These are phyloP conservation scores for Nephrocerus scutellatus DNA, from an alignment of 2,888 invertebrate genomes.

Conservation along the genomic window DNA sequence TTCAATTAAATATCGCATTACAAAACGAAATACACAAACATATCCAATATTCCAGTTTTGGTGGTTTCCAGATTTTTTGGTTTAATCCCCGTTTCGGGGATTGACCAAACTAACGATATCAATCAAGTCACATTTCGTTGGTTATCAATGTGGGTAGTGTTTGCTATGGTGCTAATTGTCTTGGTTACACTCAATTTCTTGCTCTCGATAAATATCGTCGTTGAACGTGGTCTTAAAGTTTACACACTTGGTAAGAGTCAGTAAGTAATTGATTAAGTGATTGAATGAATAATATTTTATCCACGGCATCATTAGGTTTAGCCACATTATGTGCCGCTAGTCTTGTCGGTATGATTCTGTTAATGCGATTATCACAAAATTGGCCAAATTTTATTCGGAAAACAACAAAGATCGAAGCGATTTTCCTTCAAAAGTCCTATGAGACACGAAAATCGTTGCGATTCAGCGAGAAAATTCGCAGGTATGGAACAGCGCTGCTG, in stretches of 20 bases:
- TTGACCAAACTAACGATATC: slow-evolving; percentile 42
- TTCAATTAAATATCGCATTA: slow-evolving; percentile 1
- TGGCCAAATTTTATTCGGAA: slow-evolving; percentile 38
- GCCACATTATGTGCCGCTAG: slow-evolving; percentile 35
- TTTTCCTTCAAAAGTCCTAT: slow-evolving; percentile 36
- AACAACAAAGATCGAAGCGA: slow-evolving; percentile 32
- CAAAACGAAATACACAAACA: background rate
- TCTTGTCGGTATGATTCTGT: slow-evolving; percentile 29
- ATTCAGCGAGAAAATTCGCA: slow-evolving; percentile 30
- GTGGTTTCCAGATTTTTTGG: slow-evolving; percentile 51
- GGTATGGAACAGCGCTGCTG: slow-evolving; percentile 32
- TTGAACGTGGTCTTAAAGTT: slow-evolving; percentile 34
- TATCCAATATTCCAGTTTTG: slow-evolving; percentile 37
- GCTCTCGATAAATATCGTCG: slow-evolving; percentile 29
- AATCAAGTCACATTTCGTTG: slow-evolving; percentile 35
- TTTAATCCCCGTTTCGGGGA: slow-evolving; percentile 50
- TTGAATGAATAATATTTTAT: slow-evolving; percentile 7
- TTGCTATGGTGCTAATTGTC: slow-evolving; percentile 25
- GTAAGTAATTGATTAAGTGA: background rate
- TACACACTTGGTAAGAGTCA: slow-evolving; percentile 34
- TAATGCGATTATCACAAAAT: slow-evolving; percentile 34
- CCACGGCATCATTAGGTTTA: slow-evolving; percentile 38
- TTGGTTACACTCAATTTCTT: slow-evolving; percentile 29
- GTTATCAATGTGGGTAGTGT: slow-evolving; percentile 28
- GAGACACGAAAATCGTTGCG: slow-evolving; percentile 24